Evolutionary conservation across 2,797 vertebrate genomes (phyloP).

Genomic region (Masticophis lateralis): DNA sequence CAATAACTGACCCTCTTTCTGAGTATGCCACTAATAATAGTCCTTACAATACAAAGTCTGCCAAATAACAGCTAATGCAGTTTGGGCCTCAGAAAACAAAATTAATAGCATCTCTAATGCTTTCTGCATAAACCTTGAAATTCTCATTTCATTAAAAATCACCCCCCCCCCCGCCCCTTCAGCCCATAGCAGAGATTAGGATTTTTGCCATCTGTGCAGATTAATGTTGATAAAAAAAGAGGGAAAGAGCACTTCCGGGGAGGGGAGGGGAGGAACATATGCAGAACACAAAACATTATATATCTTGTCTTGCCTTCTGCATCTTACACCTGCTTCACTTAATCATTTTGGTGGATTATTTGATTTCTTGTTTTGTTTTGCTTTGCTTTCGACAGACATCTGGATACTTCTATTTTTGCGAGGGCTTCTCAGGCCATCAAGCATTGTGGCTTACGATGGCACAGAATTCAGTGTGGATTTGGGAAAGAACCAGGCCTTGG

Average conservation of each 20-base stretch:
- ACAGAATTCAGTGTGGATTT: slow-evolving; percentile 30
- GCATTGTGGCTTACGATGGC: slow-evolving; percentile 23
- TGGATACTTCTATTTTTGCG: slow-evolving; percentile 12
- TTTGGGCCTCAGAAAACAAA: slow-evolving; percentile 64
- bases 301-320: slow-evolving; percentile 53
- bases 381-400: slow-evolving; percentile 52
- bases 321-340: slow-evolving; percentile 66
- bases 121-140: slow-evolving; percentile 77
- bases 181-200: slow-evolving; percentile 80
- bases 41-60: slow-evolving; percentile 54
- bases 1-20: neutral
- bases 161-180: slow-evolving; percentile 60
- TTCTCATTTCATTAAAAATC: slow-evolving; percentile 82
- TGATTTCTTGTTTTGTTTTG: slow-evolving; percentile 42
- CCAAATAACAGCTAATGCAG: slow-evolving; percentile 61
- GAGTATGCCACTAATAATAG: slow-evolving; percentile 9
- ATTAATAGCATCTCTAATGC: slow-evolving; percentile 61
- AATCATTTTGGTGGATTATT: slow-evolving; percentile 44
- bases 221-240: slow-evolving; percentile 79
- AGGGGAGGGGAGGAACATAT: slow-evolving; percentile 49
- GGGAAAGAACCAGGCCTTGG: slow-evolving; percentile 3
- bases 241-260: slow-evolving; percentile 60
- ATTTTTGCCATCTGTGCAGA: slow-evolving; percentile 78
- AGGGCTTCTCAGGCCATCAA: slow-evolving; percentile 32
- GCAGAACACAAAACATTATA: slow-evolving; percentile 58